Evolutionary conservation across 2,113 vertebrate genomes (phyloP), one percentile per base, ranked within the genome.

Genomic region (human (Homo sapiens)): DNA sequence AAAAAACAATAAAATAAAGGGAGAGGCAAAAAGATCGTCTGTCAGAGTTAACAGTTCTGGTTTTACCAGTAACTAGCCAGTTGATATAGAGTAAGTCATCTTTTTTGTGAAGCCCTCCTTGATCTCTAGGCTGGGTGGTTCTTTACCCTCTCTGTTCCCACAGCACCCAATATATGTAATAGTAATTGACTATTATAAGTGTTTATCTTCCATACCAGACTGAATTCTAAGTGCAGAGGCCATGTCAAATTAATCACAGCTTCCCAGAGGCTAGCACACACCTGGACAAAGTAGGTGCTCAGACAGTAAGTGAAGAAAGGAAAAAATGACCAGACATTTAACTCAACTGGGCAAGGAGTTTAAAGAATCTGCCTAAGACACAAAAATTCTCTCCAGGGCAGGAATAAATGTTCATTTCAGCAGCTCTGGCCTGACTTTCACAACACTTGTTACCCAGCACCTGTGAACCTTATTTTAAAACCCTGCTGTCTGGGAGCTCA

Each of bases 41-140:
- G 11, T 79, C 81, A 88, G 50, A 81, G 68, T 89, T 86, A 79
- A 55, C 0, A 79, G 57, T 64, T 75, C 57, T 86, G 14, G 43
- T 61, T 92, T 76, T 90, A 66, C 30, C n/a, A 94, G 25, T 94
- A 93, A 75, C 79, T 50, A 87, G 68, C 52, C 76, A 68, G 11
- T 13, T 18, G 17, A 61, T 70, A 7, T 11, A 73, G 35, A 66
- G 45, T 9, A 83, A 96, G 55, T 75, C n/a, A 50, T n/a, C 48
- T 70, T 40, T 86, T 84, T 23, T 72, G 25, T 43, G 52, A 95
- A 76, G 59, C 55, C 32, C 5, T 87, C 68, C 52, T 30, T 70
- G 18, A 61, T 83, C 50, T 68, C 82, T 38, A 82, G 35, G 52
- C 20, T 88, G 50, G 66, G 52, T 16, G 40, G 18, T 55, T 84